Conservation (phyloP, 2,888 invertebrate species). For the Choreutis nemorana region DNA sequence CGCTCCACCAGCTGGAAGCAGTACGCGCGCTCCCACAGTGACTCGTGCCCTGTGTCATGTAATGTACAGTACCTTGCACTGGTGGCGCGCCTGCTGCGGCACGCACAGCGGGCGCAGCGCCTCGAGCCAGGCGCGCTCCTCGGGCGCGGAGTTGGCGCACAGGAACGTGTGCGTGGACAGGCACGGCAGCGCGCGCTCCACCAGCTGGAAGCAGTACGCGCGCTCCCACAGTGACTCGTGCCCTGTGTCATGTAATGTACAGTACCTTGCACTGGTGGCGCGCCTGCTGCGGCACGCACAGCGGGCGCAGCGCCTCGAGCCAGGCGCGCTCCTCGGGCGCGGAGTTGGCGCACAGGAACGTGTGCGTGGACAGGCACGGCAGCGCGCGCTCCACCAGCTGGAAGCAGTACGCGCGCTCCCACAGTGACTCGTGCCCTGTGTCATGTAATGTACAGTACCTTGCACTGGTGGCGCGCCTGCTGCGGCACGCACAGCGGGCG, state of each 20-base stretch:
- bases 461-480: slow-evolving; percentile 81
- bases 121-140: slow-evolving; percentile 89
- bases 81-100: slow-evolving; percentile 85
- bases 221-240: slow-evolving; percentile 97
- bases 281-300: slow-evolving; percentile 89
- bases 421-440: slow-evolving; percentile 94
- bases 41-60: no score
- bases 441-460: no score
- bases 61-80: no score
- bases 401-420: slow-evolving; percentile 95
- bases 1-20: slow-evolving; percentile 96
- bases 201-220: slow-evolving; percentile 94
- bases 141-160: slow-evolving; percentile 79
- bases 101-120: slow-evolving; percentile 91
- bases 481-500: slow-evolving; percentile 91
- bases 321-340: slow-evolving; percentile 84
- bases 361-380: slow-evolving; percentile 90
- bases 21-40: slow-evolving; percentile 93
- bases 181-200: slow-evolving; percentile 92
- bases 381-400: slow-evolving; percentile 94
- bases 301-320: slow-evolving; percentile 89
- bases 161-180: slow-evolving; percentile 92
- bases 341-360: slow-evolving; percentile 87
- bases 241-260: no score
- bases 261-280: slow-evolving; percentile 81